Evolutionary conservation across 2,888 invertebrate species (phyloP), one percentile per base, ranked within the genome.

Genomic region (Dorcus hopei): DNA sequence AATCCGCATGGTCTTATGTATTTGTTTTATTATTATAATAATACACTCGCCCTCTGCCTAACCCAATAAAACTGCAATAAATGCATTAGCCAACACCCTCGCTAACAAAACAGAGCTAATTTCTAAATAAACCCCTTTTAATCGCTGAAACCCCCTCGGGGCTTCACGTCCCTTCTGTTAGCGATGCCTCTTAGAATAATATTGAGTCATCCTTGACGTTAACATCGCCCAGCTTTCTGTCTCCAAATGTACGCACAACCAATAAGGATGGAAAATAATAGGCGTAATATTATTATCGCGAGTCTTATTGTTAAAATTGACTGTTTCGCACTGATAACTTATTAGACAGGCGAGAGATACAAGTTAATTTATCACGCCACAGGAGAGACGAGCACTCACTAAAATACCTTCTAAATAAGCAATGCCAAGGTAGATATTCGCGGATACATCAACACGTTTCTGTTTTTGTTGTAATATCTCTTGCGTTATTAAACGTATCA

Each of bases 91-190:
- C 57, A 61, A 60, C 63, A 64, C 64, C 64, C 62, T 61, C 60
- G 61, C 62, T 61, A 62, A 65, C 62, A 65, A 66, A 66, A 66
- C 62, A 65, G 59, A 52, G 60, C 65, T 65, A 65, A 65, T 66
- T 66, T 65, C 62, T 58, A 64, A 66, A 66, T 66, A 65, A 66
- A 64, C 65, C 64, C 62, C 60, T 61, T 64, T 62, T 66, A 66
- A 66, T 66, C 61, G 64, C 50, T 61, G 52, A 54, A 61, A 59
- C 62, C 63, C 52, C 47, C 43, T 19, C 2, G 59, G 62, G 62
- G 60, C 43, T 61, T 38, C 52, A 42, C 42, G 42, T 14, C 42
- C 42, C 11, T 14, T 33, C 26, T 33, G 26, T 6, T 33, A 33
- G 57, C 58, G 55, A 51, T 51, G 43, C 48, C 52, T 57, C 49